Conservation (phyloP, 2,113 vertebrate genomes). For the Erythrocercus mccallii region DNA sequence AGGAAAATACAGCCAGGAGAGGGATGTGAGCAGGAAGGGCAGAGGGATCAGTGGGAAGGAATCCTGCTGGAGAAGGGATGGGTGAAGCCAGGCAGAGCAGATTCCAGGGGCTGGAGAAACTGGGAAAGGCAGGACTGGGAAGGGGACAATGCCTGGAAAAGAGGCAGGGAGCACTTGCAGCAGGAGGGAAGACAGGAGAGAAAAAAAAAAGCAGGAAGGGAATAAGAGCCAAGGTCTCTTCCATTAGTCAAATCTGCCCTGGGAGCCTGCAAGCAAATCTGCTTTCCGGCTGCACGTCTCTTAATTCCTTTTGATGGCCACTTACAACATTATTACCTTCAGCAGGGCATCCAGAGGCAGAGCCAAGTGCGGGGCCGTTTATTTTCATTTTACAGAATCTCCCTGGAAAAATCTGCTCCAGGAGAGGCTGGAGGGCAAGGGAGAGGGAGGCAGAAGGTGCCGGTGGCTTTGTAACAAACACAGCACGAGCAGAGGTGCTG, state of each 20-base stretch:
- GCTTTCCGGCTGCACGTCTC: conserved; percentile 61
- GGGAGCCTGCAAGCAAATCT: conserved; percentile 62
- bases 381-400: conserved; percentile 40
- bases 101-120: not conserved
- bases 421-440: not conserved
- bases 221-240: conserved; percentile 48
- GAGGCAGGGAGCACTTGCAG: not conserved
- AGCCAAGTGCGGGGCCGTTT: conserved; percentile 39
- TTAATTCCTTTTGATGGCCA: conserved; percentile 71
- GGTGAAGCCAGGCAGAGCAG: not conserved
- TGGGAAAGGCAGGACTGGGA: not conserved
- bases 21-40: not conserved
- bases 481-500: rapidly evolving
- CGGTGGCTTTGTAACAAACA: not conserved
- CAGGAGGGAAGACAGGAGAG: not conserved
- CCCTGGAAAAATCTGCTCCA: conserved; percentile 27
- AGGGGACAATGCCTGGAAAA: not conserved
- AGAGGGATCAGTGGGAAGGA: rapidly evolving
- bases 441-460: not conserved
- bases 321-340: conserved; percentile 69
- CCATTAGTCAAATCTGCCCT: conserved; percentile 63
- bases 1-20: not conserved
- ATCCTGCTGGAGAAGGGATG: not conserved
- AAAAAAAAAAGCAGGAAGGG: conserved; percentile 1
- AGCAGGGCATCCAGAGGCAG: conserved; percentile 57